Percentiles rank a stretch among this genome's conserved stretches.
phyloP scores from a whole-genome alignment of 2,113 vertebrate genomes.

The Motacilla alba region DNA sequence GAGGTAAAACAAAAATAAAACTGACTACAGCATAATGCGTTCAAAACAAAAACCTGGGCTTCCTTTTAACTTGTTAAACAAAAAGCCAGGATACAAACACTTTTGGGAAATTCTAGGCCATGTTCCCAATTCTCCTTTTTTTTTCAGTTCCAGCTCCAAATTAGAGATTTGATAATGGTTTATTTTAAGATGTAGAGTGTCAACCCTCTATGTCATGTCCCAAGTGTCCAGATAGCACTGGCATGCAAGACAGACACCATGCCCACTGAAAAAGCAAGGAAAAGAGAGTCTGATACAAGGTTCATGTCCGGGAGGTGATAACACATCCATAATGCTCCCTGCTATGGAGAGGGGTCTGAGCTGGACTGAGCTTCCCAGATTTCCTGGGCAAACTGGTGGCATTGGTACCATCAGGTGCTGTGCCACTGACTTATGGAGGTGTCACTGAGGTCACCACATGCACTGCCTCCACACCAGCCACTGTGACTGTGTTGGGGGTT shows the following conservation, averaged over 20 bases:
- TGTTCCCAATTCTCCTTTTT: not conserved
- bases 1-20: slow-evolving; percentile 25
- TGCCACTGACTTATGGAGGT: not conserved
- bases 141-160: not conserved
- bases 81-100: not conserved
- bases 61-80: slow-evolving; percentile 1
- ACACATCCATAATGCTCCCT: not conserved
- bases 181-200: not conserved
- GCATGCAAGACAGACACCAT: not conserved
- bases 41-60: not conserved
- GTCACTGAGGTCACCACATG: not conserved
- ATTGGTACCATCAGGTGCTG: not conserved
- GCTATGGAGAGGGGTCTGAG: not conserved
- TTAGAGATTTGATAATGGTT: not conserved
- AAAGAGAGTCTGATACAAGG: not conserved
- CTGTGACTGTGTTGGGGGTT: not conserved
- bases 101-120: not conserved
- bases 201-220: not conserved
- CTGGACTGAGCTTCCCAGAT: not conserved
- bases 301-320: not conserved
- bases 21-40: not conserved
- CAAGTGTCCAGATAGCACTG: not conserved
- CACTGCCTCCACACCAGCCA: not conserved
- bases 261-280: not conserved
- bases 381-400: not conserved